These are phyloP conservation scores for Montipora capricornis DNA, from an alignment of 64 coral and sea anemone species.

Conservation along the genomic window DNA sequence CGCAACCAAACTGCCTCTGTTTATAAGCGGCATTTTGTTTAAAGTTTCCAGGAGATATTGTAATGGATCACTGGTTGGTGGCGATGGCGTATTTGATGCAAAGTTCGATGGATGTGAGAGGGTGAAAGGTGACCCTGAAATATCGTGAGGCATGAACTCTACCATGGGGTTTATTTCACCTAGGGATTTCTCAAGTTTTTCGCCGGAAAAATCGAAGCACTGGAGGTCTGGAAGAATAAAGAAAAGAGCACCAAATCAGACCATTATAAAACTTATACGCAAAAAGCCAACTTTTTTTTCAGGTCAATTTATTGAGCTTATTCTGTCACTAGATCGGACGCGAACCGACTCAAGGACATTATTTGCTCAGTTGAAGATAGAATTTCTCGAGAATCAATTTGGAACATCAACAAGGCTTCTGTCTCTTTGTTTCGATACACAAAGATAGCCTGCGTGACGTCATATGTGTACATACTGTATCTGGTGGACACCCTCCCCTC, in stretches of 20 bases:
- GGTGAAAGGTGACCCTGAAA: slow-evolving; percentile 55
- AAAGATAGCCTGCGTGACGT: too few relatives aligned
- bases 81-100: slow-evolving; percentile 5
- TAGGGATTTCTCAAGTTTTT: slow-evolving; percentile 58
- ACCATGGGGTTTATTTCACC: slow-evolving; percentile 96
- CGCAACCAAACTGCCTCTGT: not conserved
- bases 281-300: too few relatives aligned
- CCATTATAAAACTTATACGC: too few relatives aligned
- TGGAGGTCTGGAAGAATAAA: slow-evolving; percentile 67
- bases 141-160: slow-evolving; percentile 85
- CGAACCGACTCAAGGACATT: too few relatives aligned
- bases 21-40: slow-evolving; percentile 71
- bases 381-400: too few relatives aligned
- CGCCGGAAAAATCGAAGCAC: slow-evolving; percentile 81
- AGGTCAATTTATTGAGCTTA: too few relatives aligned
- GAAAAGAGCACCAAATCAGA: not conserved
- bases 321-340: too few relatives aligned
- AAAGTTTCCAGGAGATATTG: slow-evolving; percentile 78
- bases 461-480: too few relatives aligned
- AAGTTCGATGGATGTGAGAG: slow-evolving; percentile 61
- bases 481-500: too few relatives aligned
- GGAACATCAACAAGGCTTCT: too few relatives aligned
- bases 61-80: slow-evolving; percentile 22
- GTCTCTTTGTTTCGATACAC: too few relatives aligned
- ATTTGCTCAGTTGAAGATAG: too few relatives aligned